A percentile compares a stretch with the other conserved stretches of the same genome.
These are phyloP conservation scores for Anagyrus pseudococci DNA, from an alignment of 2,888 invertebrate genomes.

Conservation along the genomic window DNA sequence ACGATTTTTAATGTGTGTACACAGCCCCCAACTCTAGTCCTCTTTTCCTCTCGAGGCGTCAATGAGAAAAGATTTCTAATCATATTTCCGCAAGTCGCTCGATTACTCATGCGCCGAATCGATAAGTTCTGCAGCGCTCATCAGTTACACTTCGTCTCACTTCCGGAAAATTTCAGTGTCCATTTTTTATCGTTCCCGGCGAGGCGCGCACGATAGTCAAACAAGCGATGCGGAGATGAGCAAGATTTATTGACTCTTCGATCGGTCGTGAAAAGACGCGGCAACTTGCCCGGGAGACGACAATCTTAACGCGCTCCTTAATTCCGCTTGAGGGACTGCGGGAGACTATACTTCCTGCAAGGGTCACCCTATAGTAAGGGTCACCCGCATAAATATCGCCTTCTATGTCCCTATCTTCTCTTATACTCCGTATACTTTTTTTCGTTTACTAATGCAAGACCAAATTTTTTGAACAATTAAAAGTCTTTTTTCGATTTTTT, in stretches of 20 bases:
- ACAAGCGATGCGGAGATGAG: conserved; percentile 12
- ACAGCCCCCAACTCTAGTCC: no score
- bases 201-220: neutral
- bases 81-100: neutral
- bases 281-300: conserved; percentile 31
- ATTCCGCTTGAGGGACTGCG: conserved; percentile 40
- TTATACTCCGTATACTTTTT: neutral
- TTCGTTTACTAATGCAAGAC: no score
- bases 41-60: no score
- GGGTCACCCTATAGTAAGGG: neutral
- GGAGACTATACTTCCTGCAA: neutral
- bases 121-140: conserved; percentile 10
- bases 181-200: conserved; percentile 18
- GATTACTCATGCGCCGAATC: neutral
- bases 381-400: neutral
- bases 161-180: conserved; percentile 18
- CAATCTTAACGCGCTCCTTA: conserved; percentile 42
- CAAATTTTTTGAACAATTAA: no score
- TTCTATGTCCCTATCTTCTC: neutral
- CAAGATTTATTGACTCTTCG: conserved; percentile 43
- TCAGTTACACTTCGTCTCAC: neutral
- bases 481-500: no score
- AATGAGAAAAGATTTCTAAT: no score
- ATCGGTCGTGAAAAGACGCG: conserved; percentile 44
- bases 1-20: no score